These are phyloP conservation scores for Drosophila prolongata DNA, from an alignment of 2,888 invertebrate species.

Conservation along the genomic window DNA sequence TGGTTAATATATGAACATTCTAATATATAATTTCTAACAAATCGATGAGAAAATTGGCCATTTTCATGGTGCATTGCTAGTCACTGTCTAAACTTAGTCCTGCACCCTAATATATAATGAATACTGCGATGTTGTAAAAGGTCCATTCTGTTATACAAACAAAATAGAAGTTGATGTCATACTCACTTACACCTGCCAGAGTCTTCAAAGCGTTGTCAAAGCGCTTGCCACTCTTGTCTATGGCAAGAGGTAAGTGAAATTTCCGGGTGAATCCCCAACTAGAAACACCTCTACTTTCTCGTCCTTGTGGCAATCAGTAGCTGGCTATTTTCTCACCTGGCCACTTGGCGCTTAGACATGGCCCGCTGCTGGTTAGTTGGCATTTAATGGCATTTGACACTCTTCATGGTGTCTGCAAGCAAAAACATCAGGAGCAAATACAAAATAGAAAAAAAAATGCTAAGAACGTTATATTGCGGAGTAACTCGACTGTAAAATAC, in stretches of 20 bases:
- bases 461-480: background rate
- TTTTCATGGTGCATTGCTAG: background rate
- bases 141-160: conserved; percentile 21
- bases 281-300: conserved; percentile 4
- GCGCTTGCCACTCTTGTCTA: conserved; percentile 64
- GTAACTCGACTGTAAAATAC: conserved; percentile 5
- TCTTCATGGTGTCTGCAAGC: conserved; percentile 52
- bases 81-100: background rate
- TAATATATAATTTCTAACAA: too few relatives aligned
- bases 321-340: conserved; percentile 48
- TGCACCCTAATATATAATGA: background rate
- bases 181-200: conserved; percentile 59
- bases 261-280: conserved; percentile 47
- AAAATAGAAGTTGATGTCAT: conserved; percentile 36
- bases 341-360: conserved; percentile 54
- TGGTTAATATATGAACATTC: too few relatives aligned
- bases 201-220: conserved; percentile 62
- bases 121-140: conserved; percentile 8
- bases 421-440: conserved; percentile 54
- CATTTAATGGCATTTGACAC: conserved; percentile 77
- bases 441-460: conserved; percentile 21
- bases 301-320: conserved; percentile 64
- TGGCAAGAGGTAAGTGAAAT: conserved; percentile 62
- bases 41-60: too few relatives aligned
- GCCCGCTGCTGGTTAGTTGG: conserved; percentile 61